Evolutionary conservation across 2,797 vertebrate genomes (phyloP).

Genomic region (Astyanax mexicanus): DNA sequence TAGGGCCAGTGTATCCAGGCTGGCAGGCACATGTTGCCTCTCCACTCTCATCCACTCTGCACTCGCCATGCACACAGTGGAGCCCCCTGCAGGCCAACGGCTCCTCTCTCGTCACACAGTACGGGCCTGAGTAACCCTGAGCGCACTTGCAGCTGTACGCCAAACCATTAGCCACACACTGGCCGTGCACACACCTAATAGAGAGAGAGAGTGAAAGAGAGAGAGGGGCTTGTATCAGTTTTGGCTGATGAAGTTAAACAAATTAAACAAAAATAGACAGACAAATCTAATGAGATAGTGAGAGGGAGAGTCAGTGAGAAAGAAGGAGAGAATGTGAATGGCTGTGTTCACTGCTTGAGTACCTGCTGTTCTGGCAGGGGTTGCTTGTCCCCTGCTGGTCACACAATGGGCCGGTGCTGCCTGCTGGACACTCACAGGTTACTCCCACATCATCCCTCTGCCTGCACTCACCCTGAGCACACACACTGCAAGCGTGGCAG

Average conservation of each 20-base stretch:
- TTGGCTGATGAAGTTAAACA: no score
- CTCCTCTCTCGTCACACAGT: constrained; percentile 88
- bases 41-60: constrained; percentile 82
- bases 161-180: constrained; percentile 79
- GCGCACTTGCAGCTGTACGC: constrained; percentile 88
- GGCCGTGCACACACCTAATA: constrained; percentile 88
- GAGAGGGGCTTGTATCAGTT: background rate
- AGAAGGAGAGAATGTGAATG: no score
- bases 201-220: background rate
- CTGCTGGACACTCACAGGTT: constrained; percentile 91
- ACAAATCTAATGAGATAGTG: background rate
- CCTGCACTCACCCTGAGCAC: constrained; percentile 89
- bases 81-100: constrained; percentile 84
- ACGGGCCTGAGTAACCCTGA: constrained; percentile 85
- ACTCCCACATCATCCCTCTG: constrained; percentile 89
- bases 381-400: constrained; percentile 82
- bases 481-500: constrained; percentile 94
- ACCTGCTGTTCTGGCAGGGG: constrained; percentile 90
- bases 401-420: constrained; percentile 87
- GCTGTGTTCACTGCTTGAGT: constrained; percentile 4
- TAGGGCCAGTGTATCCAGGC: constrained; percentile 81
- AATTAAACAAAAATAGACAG: no score
- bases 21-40: constrained; percentile 88
- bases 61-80: constrained; percentile 89
- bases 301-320: no score